phyloP scores from a whole-genome alignment of 1,140 invertebrate species.

The Ceratina calcarata region DNA sequence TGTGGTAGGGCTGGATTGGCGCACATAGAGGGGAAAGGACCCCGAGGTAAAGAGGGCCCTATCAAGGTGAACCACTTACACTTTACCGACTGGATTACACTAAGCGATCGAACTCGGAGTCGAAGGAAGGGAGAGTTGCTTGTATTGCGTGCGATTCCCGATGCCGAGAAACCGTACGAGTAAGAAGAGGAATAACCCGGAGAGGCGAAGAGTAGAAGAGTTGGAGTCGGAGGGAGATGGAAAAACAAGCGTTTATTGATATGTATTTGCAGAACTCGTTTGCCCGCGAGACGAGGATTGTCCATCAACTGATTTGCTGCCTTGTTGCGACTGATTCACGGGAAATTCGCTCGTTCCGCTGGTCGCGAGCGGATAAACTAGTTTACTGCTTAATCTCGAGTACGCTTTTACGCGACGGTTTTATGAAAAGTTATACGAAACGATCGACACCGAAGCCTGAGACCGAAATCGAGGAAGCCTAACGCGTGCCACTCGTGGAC shows the following conservation, averaged over 20 bases:
- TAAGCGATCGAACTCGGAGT: constrained; percentile 73
- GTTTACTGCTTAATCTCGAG: constrained; percentile 55
- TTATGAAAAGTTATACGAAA: constrained; percentile 39
- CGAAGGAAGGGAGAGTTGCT: constrained; percentile 44
- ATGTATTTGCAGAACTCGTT: constrained; percentile 40
- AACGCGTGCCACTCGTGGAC: neutral
- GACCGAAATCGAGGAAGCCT: neutral
- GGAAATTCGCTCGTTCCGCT: constrained; percentile 22
- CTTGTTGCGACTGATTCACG: constrained; percentile 42
- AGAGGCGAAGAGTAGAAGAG: neutral
- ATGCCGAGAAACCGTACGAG: constrained; percentile 50
- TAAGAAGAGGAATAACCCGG: constrained; percentile 2
- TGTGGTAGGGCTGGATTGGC: constrained; percentile 8
- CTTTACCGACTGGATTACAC: constrained; percentile 78
- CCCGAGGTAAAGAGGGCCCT: constrained; percentile 66
- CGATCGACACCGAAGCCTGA: neutral
- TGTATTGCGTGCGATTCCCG: constrained; percentile 59
- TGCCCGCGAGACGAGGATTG: constrained; percentile 19
- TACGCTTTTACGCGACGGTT: constrained; percentile 33
- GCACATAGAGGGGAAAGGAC: constrained; percentile 27
- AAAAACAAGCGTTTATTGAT: constrained; percentile 14
- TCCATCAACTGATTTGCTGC: constrained; percentile 42
- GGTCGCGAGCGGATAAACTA: constrained; percentile 49
- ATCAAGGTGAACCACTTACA: constrained; percentile 79
- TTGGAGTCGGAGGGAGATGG: neutral